Conservation (phyloP, 2,113 vertebrate genomes). For the Typhlomys cinereus region DNA sequence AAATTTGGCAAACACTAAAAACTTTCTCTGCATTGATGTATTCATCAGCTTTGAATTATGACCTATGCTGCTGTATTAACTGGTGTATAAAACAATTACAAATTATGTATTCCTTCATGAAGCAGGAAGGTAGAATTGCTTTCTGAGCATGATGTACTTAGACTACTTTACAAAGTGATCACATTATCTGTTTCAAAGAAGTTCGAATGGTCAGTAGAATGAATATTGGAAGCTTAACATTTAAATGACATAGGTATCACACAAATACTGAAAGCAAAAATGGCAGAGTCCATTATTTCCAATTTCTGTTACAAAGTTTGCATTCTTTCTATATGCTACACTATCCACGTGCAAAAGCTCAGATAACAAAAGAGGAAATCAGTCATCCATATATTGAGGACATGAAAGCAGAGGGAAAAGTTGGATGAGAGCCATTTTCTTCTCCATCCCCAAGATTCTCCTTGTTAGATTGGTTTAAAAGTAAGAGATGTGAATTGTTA, state of each 20-base stretch:
- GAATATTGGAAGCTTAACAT: neutral
- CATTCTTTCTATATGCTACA: neutral
- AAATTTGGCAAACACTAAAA: too few relatives aligned
- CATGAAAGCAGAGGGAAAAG: neutral
- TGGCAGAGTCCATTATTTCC: neutral
- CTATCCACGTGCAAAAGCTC: neutral
- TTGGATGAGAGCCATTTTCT: neutral
- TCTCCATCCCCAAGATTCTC: neutral
- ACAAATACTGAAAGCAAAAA: neutral
- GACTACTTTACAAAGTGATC: neutral
- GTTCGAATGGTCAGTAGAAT: neutral
- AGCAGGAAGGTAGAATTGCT: neutral
- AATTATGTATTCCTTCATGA: neutral
- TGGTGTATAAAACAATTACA: neutral
- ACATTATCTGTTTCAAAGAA: neutral
- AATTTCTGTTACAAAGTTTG: neutral
- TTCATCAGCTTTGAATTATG: neutral
- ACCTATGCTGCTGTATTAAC: neutral
- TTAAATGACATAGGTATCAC: neutral
- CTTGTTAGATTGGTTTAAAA: neutral
- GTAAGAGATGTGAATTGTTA: neutral
- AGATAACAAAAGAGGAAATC: constrained; percentile 10
- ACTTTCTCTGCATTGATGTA: neutral
- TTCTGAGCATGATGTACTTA: neutral
- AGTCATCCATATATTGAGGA: neutral